Evolutionary conservation across 2,888 invertebrate genomes (phyloP), one percentile per base, ranked within the genome.

Genomic region (Anorthoa munda): DNA sequence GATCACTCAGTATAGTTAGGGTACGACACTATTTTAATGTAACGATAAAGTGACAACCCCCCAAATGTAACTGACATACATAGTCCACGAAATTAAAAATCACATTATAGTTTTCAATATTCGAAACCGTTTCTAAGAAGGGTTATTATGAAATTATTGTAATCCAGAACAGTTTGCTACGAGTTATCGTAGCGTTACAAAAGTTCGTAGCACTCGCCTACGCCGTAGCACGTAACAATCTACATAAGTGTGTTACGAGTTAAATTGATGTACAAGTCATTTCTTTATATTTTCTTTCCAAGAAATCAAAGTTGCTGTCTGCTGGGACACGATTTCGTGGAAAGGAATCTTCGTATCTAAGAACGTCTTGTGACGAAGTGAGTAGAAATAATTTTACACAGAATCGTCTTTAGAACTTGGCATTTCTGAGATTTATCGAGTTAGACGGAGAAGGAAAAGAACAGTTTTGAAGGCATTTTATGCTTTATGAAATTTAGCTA

Each of bases 171-270:
- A 46, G 7, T 70, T 48, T 18, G 71, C 65, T 79, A 76, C 73
- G 61, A 21, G 70, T 67, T 71, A 12, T 58, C 11, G 67, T 72
- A 66, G 67, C 67, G 67, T 48, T 78, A 78, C 67, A 55, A 72
- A 60, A 78, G 26, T 55, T 45, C 65, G 79, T 81, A 81, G 74
- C 61, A 69, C 23, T 15, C 4, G 51, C 12, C 77, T 83, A 82
- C 77, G 81, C 46, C 77, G 82, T 82, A 83, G 82, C 66, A 70
- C 65, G 31, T 75, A 58, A 59, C 17, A 48, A 60, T 45, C 21
- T 51, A 64, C 31, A 13, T 65, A 65, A 61, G 26, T 50, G 26
- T 75, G 55, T 69, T 66, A 66, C 13, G 18, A 75, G 69, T 72
- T 72, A 59, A 73, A 78, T 74, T 77, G 39, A 59, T 59, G 55